A percentile compares a stretch with the other conserved stretches of the same genome.
Evolutionary conservation across 2,797 vertebrate species (phyloP).

Genomic region (Botia kubotai): DNA sequence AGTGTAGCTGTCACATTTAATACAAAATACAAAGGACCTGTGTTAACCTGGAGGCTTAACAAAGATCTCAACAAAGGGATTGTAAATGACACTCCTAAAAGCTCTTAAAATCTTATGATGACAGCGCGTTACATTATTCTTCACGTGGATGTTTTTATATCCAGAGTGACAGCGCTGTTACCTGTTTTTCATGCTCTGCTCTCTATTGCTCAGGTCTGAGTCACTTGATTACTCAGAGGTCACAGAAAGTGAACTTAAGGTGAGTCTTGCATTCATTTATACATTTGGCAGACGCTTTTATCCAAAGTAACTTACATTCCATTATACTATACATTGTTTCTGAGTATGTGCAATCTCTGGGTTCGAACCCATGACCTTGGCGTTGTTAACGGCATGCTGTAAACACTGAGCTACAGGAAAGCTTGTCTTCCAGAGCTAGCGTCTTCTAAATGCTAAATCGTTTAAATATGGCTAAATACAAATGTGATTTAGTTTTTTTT

Average conservation of each 20-base stretch:
- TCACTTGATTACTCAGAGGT: conserved; percentile 1
- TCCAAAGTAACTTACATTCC: too few species aligned
- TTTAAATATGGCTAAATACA: not conserved
- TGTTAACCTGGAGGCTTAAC: not conserved
- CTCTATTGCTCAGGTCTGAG: not conserved
- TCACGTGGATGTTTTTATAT: conserved; percentile 27
- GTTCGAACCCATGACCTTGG: too few species aligned
- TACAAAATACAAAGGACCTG: not conserved
- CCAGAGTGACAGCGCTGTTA: not conserved
- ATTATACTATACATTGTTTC: too few species aligned
- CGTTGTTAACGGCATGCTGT: too few species aligned
- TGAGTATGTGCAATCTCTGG: too few species aligned
- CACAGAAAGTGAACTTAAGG: not conserved
- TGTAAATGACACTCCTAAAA: not conserved
- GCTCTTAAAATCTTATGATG: not conserved
- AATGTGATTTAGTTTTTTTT: too few species aligned
- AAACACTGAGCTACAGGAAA: too few species aligned
- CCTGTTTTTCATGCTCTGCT: conserved; percentile 13
- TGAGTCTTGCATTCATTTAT: not conserved
- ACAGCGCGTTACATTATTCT: not conserved
- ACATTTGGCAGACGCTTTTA: too few species aligned
- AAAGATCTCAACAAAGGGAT: not conserved
- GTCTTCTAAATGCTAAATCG: not conserved
- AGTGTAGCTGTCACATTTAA: not conserved
- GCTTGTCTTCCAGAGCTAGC: too few species aligned